Conservation (phyloP, 1,140 invertebrate genomes). For the Drosophila ambigua region DNA sequence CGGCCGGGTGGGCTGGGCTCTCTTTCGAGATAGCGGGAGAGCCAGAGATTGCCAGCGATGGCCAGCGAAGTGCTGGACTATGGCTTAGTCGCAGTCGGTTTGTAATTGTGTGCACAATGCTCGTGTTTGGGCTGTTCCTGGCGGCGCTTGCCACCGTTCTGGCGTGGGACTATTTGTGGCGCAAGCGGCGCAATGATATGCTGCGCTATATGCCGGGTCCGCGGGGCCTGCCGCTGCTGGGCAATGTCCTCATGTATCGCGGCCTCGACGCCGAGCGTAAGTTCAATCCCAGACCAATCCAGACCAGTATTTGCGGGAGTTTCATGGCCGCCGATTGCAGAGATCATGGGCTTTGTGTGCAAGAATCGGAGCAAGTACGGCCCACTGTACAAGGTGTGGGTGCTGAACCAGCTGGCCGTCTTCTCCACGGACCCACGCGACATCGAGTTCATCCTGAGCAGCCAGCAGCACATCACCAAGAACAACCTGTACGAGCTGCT, state of each 20-base stretch:
- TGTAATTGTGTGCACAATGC: constrained; percentile 35
- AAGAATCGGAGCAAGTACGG: constrained; percentile 51
- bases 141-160: constrained; percentile 41
- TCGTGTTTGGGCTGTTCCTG: constrained; percentile 34
- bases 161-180: constrained; percentile 59
- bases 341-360: constrained; percentile 49
- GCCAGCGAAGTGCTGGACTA: neutral
- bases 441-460: constrained; percentile 66
- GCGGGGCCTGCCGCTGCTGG: constrained; percentile 45
- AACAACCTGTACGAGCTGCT: constrained; percentile 81
- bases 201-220: constrained; percentile 52
- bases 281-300: neutral
- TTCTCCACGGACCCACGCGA: constrained; percentile 82
- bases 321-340: constrained; percentile 19
- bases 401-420: constrained; percentile 83
- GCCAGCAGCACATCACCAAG: constrained; percentile 66
- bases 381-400: constrained; percentile 87
- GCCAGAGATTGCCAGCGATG: neutral
- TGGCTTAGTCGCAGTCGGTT: constrained; percentile 21
- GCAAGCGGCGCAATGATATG: constrained; percentile 58
- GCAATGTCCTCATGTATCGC: constrained; percentile 47
- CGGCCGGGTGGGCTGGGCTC: no score
- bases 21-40: no score
- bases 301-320: no score
- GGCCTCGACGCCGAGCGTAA: constrained; percentile 54